A percentile compares a stretch with the other conserved stretches of the same genome.
Evolutionary conservation across 2,113 vertebrate genomes (phyloP).

Genomic region (Apistogramma diplotaenia): DNA sequence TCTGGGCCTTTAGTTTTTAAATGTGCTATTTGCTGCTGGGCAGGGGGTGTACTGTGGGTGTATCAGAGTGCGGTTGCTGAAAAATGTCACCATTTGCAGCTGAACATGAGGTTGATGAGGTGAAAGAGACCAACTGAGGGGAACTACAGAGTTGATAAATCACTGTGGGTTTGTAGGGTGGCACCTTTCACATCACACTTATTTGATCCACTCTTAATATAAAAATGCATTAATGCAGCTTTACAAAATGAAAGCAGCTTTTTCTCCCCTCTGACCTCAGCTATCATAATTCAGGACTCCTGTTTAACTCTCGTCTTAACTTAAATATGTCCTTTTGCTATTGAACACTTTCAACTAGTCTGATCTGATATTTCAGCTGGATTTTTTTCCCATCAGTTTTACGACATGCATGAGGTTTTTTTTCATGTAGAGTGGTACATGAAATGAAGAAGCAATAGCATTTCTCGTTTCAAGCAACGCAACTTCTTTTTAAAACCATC

Average conservation of each 20-base stretch:
- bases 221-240: conserved; percentile 2
- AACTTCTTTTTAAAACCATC: neutral
- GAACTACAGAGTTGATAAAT: neutral
- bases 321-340: neutral
- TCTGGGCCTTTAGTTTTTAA: neutral
- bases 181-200: neutral
- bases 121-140: neutral
- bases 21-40: neutral
- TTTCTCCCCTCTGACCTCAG: neutral
- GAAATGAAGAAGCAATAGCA: too few species aligned
- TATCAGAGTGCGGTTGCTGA: neutral
- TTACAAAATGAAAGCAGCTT: neutral
- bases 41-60: neutral
- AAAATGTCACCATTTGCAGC: neutral
- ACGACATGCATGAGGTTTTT: neutral
- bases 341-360: neutral
- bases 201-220: neutral
- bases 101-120: neutral
- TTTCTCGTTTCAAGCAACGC: neutral
- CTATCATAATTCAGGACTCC: neutral
- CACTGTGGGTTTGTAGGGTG: neutral
- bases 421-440: neutral
- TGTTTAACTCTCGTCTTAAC: neutral
- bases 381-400: neutral
- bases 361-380: neutral